These are phyloP conservation scores for Piliocolobus tephrosceles DNA, from an alignment of 2,113 vertebrate species.

Conservation along the genomic window DNA sequence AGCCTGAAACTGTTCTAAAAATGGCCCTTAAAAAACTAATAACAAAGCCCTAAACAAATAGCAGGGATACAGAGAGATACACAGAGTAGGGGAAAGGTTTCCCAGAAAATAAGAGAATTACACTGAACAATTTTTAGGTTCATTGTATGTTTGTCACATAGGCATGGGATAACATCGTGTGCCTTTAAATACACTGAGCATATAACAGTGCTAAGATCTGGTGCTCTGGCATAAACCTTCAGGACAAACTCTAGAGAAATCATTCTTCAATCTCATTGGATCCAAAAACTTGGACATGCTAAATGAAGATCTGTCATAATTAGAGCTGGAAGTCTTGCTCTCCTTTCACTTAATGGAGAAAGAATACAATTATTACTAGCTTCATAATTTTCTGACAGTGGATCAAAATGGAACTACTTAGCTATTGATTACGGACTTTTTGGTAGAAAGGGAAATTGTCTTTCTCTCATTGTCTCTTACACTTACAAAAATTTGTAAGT, in stretches of 20 bases:
- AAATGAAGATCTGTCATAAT: background rate
- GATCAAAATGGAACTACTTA: background rate
- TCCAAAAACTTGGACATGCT: background rate
- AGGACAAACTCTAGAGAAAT: background rate
- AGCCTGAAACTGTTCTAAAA: background rate
- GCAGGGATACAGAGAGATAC: accelerated
- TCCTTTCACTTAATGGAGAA: background rate
- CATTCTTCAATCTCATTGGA: background rate
- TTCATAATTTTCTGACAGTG: background rate
- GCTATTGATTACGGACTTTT: background rate
- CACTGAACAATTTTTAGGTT: background rate
- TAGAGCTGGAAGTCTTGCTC: background rate
- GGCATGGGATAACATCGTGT: slow-evolving; percentile 40
- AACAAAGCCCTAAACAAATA: background rate
- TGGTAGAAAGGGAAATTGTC: background rate
- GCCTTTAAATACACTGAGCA: slow-evolving; percentile 32
- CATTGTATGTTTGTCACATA: background rate
- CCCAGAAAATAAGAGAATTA: slow-evolving; percentile 25
- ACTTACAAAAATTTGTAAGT: no score
- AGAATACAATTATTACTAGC: background rate
- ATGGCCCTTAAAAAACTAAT: background rate
- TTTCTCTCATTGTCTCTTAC: background rate
- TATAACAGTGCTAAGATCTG: background rate
- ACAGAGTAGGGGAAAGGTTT: background rate
- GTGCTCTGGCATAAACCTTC: background rate